Percentiles rank a stretch among this genome's conserved stretches.
Evolutionary conservation across 2,113 vertebrate species (phyloP).

Genomic region (Nesogale talazaci): DNA sequence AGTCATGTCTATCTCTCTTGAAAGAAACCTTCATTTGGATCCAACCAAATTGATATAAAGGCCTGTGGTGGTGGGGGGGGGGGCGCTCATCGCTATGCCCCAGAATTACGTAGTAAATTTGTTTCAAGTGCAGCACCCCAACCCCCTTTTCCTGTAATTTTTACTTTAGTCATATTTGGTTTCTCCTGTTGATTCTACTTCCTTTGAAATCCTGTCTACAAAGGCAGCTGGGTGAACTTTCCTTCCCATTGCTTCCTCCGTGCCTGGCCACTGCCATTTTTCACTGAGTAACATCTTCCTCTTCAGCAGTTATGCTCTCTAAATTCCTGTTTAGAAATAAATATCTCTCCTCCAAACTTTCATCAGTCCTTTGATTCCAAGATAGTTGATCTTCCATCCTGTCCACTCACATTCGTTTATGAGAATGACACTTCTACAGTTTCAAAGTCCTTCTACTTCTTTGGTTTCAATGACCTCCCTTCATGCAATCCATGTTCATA

Average conservation of each 20-base stretch:
- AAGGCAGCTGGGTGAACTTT: background rate
- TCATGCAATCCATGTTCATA: background rate
- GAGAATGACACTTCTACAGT: background rate
- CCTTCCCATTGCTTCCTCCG: background rate
- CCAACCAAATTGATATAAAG: background rate
- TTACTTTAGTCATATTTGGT: background rate
- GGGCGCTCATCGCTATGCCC: no score
- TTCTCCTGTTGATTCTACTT: background rate
- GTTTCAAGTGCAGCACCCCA: no score
- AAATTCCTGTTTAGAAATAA: background rate
- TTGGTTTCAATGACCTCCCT: background rate
- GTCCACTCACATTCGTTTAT: background rate
- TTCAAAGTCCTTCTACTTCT: background rate
- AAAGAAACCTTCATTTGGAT: background rate
- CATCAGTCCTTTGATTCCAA: background rate
- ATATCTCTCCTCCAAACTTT: background rate
- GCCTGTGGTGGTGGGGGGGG: no score
- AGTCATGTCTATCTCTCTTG: background rate
- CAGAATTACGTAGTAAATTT: no score
- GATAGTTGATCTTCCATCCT: background rate
- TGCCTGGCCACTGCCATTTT: background rate
- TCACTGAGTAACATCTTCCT: background rate
- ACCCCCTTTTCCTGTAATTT: background rate
- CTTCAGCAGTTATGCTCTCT: background rate
- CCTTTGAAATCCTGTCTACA: no score